Evolutionary conservation across 2,888 invertebrate species (phyloP).

Genomic region (Cheiracanthium punctorium): DNA sequence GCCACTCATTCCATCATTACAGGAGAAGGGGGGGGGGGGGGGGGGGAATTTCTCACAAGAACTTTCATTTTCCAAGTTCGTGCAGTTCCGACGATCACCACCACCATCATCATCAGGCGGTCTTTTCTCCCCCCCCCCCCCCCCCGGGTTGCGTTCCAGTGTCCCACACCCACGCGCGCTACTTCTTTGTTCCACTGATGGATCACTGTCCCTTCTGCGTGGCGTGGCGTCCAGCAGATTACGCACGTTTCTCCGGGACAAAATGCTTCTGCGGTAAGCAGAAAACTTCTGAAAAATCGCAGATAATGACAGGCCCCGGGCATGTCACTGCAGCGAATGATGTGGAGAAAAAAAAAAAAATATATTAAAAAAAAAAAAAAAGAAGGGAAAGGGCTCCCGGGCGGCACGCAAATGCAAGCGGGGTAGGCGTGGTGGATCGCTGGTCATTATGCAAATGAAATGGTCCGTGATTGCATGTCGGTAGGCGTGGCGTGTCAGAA

Average conservation of each 20-base stretch:
- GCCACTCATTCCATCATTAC: too few relatives aligned
- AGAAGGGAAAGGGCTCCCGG: neutral
- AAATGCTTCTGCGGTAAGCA: conserved; percentile 54
- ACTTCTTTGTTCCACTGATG: conserved; percentile 1
- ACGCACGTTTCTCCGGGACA: neutral
- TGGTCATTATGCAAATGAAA: conserved; percentile 63
- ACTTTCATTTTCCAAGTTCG: too few relatives aligned
- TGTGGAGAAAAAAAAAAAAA: neutral
- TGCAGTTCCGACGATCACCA: too few relatives aligned
- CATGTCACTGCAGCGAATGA: conserved; percentile 28
- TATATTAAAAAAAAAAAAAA: neutral
- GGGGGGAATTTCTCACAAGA: too few relatives aligned
- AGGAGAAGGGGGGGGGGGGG: too few relatives aligned
- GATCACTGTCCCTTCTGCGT: conserved; percentile 9
- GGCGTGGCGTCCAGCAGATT: neutral
- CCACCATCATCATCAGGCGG: neutral
- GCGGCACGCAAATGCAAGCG: conserved; percentile 34
- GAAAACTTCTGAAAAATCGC: conserved; percentile 52
- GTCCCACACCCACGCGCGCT: neutral
- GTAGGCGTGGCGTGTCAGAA: conserved; percentile 42
- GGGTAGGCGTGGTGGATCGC: conserved; percentile 43
- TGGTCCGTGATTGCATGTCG: conserved; percentile 31
- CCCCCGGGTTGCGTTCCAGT: neutral
- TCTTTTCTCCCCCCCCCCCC: neutral
- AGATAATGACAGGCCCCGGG: conserved; percentile 33